Base-by-base conservation (phyloP, 2,888 invertebrate species). In the Melinaea menophilus region DNA sequence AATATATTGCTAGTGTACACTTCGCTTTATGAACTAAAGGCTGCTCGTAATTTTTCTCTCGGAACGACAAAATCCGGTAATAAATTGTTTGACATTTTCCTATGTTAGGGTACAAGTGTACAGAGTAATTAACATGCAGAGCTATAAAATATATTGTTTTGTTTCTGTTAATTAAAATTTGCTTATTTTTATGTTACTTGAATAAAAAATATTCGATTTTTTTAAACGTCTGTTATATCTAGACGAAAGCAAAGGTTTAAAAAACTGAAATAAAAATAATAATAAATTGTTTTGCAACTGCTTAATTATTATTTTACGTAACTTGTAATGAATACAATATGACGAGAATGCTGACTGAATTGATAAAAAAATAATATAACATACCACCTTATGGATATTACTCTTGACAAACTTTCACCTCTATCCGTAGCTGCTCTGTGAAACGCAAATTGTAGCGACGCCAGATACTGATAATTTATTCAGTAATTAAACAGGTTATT, bases 401-500 rank as follows among this genome's bases (percentile, higher is more conserved):
- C 5, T 37, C 5, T 37, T 7, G 7, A 37, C 4, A 7, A 41
- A 9, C 5, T 41, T 41, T 41, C 7, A 5, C 7, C 31, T 51
- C 51, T 51, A 31, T 9, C 35, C 2, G 2, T 1, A 41, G 45
- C 45, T 69, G 59, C 46, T 59, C 67, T 67, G 63, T 59, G 12
- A 54, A 58, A 61, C 70, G 69, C 68, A 68, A 67, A 73, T 69
- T 71, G 69, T 60, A 63, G 61, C 68, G 69, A 61, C 64, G 68
- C 64, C 63, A 48, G 67, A 63, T 69, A 67, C 69, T 72, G 73
- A 72, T 72, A 71, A 78, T 77, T 77, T 76, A 75, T 73, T 71
- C 70, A 63, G 72, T 73, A 78, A 79, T 79, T 77, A 76, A 76
- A 72, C 75, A 71, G 69, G 77, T 72, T 75, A 74, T 72, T 70